Conservation (phyloP, 2,888 invertebrate genomes). For the Drosophila crucigera region DNA sequence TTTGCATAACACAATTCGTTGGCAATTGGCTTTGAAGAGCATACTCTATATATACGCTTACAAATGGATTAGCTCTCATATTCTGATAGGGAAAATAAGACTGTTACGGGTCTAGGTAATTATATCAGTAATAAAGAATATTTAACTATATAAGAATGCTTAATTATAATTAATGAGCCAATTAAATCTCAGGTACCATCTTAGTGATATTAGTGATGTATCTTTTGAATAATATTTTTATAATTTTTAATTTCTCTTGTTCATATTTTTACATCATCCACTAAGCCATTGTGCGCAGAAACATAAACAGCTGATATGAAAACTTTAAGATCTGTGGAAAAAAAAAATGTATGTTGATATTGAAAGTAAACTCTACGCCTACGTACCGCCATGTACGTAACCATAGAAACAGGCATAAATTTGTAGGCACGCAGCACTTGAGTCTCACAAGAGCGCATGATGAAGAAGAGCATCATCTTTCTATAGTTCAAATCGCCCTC, state of each 20-base stretch:
- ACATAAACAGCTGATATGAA: slow-evolving; percentile 79
- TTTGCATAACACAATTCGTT: not conserved
- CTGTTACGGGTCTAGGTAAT: not conserved
- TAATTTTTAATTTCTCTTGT: not conserved
- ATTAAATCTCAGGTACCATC: not conserved
- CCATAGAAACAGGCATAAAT: slow-evolving; percentile 77
- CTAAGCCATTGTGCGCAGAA: slow-evolving; percentile 53
- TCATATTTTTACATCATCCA: not conserved
- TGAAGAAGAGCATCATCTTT: slow-evolving; percentile 75
- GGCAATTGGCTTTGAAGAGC: not conserved
- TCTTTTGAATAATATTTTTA: no score
- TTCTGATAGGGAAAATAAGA: not conserved
- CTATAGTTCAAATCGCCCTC: slow-evolving; percentile 77
- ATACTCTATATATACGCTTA: not conserved
- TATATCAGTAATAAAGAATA: not conserved
- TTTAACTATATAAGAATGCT: not conserved
- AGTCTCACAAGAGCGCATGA: slow-evolving; percentile 70
- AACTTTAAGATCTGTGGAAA: slow-evolving; percentile 69
- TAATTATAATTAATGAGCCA: not conserved
- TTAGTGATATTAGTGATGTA: not conserved
- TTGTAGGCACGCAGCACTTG: slow-evolving; percentile 71
- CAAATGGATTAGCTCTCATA: not conserved
- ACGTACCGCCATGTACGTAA: slow-evolving; percentile 79
- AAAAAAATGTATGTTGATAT: not conserved
- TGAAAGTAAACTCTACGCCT: not conserved